Evolutionary conservation across 1,140 invertebrate genomes (phyloP).

Genomic region (Conus ventricosus): DNA sequence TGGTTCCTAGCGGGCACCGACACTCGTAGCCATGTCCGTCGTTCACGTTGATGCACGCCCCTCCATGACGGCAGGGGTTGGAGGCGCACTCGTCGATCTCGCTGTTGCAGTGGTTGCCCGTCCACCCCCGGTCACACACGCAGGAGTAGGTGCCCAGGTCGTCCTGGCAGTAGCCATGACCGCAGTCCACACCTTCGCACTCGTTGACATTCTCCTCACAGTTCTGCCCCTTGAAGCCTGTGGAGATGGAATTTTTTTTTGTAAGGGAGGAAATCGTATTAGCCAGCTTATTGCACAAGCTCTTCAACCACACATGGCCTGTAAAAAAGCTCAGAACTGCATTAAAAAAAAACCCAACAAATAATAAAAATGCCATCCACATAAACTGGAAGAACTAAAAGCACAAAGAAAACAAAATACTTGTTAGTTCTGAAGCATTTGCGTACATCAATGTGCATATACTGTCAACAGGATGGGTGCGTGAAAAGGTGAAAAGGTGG

Average conservation of each 20-base stretch:
- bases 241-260: not conserved
- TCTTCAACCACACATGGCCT: not conserved
- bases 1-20: constrained; percentile 86
- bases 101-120: constrained; percentile 60
- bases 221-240: constrained; percentile 55
- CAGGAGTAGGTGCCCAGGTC: constrained; percentile 76
- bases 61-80: constrained; percentile 79
- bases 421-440: too few species aligned
- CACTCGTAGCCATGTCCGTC: constrained; percentile 78
- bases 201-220: constrained; percentile 65
- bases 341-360: not conserved
- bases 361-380: not conserved
- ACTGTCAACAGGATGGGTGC: too few species aligned
- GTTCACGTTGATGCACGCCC: constrained; percentile 52
- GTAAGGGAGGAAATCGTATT: too few species aligned
- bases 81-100: constrained; percentile 86
- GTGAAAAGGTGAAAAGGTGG: too few species aligned
- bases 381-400: too few species aligned
- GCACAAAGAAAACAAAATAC: too few species aligned
- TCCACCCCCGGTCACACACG: constrained; percentile 88
- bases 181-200: constrained; percentile 42
- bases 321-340: not conserved
- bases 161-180: constrained; percentile 54
- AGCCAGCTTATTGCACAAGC: not conserved
- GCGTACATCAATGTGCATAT: too few species aligned